phyloP scores from a whole-genome alignment of 1,140 invertebrate genomes.

The Pinna nobilis region DNA sequence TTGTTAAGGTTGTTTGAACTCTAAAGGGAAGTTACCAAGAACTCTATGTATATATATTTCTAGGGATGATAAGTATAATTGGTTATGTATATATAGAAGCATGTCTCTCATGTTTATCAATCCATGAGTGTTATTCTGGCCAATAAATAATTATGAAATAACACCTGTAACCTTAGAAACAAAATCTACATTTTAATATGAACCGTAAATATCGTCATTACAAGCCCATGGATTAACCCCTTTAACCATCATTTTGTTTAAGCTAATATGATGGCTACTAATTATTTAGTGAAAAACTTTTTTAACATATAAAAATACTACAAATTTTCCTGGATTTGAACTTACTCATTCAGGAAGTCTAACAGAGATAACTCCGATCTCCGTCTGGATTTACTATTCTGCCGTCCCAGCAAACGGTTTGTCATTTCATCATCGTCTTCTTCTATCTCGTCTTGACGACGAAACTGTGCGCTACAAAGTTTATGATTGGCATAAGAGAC shows the following conservation, averaged over 20 bases:
- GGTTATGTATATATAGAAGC: too few species aligned
- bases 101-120: too few species aligned
- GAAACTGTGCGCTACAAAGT: constrained; percentile 66
- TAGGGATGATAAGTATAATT: too few species aligned
- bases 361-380: constrained; percentile 52
- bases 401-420: constrained; percentile 36
- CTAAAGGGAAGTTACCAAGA: too few species aligned
- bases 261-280: neutral
- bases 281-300: neutral
- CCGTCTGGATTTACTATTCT: constrained; percentile 33
- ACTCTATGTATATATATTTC: too few species aligned
- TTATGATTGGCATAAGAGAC: constrained; percentile 27
- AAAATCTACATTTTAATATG: neutral
- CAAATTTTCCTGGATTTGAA: neutral
- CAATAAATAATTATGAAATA: too few species aligned
- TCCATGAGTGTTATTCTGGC: too few species aligned
- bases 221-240: neutral
- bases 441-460: constrained; percentile 59
- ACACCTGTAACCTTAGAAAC: neutral
- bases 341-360: constrained; percentile 62
- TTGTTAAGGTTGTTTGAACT: too few species aligned
- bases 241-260: too few species aligned
- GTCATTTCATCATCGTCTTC: constrained; percentile 59
- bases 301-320: neutral
- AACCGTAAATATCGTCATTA: neutral